Evolutionary conservation across 2,888 invertebrate genomes (phyloP).

Genomic region (Erebia ligea): DNA sequence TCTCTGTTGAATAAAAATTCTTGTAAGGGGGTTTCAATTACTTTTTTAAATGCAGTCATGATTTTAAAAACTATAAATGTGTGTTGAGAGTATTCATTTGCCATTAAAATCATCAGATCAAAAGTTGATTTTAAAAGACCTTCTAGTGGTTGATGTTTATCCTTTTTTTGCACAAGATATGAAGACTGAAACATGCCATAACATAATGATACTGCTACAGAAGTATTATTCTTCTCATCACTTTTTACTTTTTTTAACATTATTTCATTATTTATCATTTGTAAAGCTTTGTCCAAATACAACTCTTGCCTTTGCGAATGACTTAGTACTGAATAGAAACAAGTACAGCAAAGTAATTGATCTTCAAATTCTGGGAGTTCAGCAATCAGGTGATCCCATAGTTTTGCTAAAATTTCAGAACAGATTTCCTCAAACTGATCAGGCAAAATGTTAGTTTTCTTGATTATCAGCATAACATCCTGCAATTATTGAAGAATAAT

Average conservation of each 20-base stretch:
- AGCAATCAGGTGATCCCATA: conserved; percentile 62
- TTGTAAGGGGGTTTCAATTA: conserved; percentile 61
- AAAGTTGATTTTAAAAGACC: conserved; percentile 54
- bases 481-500: conserved; percentile 51
- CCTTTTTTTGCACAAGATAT: conserved; percentile 51
- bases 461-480: conserved; percentile 57
- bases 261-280: conserved; percentile 51
- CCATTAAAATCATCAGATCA: conserved; percentile 58
- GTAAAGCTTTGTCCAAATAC: conserved; percentile 53
- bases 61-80: conserved; percentile 80
- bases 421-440: conserved; percentile 45
- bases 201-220: conserved; percentile 60
- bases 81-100: conserved; percentile 79
- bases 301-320: conserved; percentile 51
- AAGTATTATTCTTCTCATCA: conserved; percentile 45
- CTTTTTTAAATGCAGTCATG: conserved; percentile 70
- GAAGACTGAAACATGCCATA: conserved; percentile 76
- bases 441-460: conserved; percentile 42
- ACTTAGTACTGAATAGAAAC: conserved; percentile 63
- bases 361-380: conserved; percentile 64
- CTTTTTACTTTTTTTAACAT: conserved; percentile 40
- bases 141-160: conserved; percentile 41
- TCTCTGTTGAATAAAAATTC: conserved; percentile 51
- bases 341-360: conserved; percentile 70
- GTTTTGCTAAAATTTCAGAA: conserved; percentile 50